Evolutionary conservation across 2,113 vertebrate genomes (phyloP).

Genomic region (Neomonachus schauinslandi): DNA sequence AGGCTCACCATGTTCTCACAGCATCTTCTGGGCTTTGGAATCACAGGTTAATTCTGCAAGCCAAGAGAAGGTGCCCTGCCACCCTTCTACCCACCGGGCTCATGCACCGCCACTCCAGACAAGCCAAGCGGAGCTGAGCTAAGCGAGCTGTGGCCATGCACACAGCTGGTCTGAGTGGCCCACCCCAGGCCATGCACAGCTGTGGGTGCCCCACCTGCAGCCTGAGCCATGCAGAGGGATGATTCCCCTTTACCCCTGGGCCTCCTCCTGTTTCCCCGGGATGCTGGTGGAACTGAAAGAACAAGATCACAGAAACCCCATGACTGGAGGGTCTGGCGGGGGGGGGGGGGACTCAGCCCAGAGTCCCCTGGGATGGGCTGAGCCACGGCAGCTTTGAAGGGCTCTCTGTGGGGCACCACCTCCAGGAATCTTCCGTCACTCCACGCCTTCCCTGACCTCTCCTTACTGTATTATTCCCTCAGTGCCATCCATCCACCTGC

Average conservation of each 20-base stretch:
- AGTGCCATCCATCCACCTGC: neutral
- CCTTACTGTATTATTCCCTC: neutral
- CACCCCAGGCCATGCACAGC: constrained; percentile 74
- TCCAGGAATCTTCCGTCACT: neutral
- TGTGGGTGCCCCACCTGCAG: constrained; percentile 46
- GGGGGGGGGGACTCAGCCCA: neutral
- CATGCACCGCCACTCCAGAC: constrained; percentile 33
- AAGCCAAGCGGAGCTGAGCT: constrained; percentile 55
- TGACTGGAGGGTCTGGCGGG: constrained; percentile 20
- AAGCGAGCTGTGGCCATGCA: constrained; percentile 59
- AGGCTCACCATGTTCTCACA: constrained; percentile 54
- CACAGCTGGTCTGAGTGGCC: constrained; percentile 28
- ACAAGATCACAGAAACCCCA: constrained; percentile 72
- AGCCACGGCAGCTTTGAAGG: neutral
- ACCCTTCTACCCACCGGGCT: constrained; percentile 41
- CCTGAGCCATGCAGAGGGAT: constrained; percentile 70
- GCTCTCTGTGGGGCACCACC: neutral
- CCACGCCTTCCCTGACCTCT: neutral
- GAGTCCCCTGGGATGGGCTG: neutral
- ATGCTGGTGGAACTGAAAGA: constrained; percentile 76
- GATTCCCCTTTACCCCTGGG: constrained; percentile 80
- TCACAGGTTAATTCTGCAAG: constrained; percentile 59
- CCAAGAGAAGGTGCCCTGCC: neutral
- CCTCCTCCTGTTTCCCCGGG: constrained; percentile 71
- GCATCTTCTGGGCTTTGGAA: constrained; percentile 63